These are phyloP conservation scores for Arizona elegans DNA, from an alignment of 2,113 vertebrate species.

Conservation along the genomic window DNA sequence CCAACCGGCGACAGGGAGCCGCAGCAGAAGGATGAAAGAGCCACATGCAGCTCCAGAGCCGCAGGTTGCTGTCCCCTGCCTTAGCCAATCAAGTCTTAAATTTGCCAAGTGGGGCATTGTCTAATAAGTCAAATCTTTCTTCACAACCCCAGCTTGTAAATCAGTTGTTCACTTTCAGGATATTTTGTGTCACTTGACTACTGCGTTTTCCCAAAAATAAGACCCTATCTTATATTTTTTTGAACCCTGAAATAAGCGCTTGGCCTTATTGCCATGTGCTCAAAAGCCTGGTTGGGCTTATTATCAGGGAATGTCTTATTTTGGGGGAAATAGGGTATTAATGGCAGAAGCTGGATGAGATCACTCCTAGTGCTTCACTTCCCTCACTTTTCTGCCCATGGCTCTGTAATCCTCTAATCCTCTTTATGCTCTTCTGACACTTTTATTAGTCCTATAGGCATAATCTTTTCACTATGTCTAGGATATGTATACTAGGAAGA, in stretches of 20 bases:
- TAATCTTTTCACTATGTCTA: background rate
- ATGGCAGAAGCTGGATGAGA: background rate
- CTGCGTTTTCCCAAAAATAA: too few relatives aligned
- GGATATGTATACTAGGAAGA: background rate
- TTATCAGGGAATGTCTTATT: too few relatives aligned
- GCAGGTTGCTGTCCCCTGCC: too few relatives aligned
- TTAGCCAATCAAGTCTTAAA: background rate
- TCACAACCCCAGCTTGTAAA: background rate
- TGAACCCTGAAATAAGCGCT: too few relatives aligned
- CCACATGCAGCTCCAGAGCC: too few relatives aligned
- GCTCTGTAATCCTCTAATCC: background rate
- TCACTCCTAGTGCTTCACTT: background rate
- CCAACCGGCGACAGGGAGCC: too few relatives aligned
- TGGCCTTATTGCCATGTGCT: too few relatives aligned
- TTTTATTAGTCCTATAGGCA: background rate
- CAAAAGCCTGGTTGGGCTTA: too few relatives aligned
- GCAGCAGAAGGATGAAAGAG: too few relatives aligned
- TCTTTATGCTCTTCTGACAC: background rate
- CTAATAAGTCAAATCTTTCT: background rate
- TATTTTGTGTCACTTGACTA: background rate
- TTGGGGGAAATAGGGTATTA: background rate
- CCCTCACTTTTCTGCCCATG: background rate
- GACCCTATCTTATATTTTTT: too few relatives aligned
- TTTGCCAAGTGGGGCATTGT: background rate
- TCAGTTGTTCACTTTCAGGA: background rate